Conservation (phyloP, 1,140 invertebrate genomes). For the Xylocopa sonorina region DNA sequence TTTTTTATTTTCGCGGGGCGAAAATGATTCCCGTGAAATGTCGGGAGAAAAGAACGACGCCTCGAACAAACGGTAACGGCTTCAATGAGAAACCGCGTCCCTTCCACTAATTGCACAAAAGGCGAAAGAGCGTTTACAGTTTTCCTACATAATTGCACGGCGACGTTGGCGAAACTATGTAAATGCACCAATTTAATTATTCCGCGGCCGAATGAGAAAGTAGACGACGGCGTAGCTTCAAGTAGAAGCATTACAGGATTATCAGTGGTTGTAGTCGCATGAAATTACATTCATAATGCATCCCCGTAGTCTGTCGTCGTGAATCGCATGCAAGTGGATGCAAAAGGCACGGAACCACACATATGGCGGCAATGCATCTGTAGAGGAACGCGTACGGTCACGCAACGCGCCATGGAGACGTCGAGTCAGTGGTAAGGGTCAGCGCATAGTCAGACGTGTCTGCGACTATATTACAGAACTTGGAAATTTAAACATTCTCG, state of each 20-base stretch:
- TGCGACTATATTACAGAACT: not conserved
- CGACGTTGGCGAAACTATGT: not conserved
- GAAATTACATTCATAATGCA: constrained; percentile 36
- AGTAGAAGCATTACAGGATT: constrained; percentile 8
- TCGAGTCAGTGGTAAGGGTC: not conserved
- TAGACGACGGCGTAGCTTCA: constrained; percentile 12
- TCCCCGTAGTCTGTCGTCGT: not conserved
- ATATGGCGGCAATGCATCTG: not conserved
- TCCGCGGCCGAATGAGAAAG: not conserved
- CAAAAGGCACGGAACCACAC: constrained; percentile 12
- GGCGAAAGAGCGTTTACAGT: not conserved
- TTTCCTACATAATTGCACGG: constrained; percentile 4
- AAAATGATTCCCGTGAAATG: too few species aligned
- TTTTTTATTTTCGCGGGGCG: too few species aligned
- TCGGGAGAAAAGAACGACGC: not conserved
- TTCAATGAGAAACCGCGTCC: not conserved
- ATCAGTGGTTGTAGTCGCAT: not conserved
- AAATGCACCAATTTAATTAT: constrained; percentile 34
- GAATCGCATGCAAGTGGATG: constrained; percentile 14
- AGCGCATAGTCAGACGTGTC: not conserved
- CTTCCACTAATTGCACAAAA: not conserved
- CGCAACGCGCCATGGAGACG: not conserved
- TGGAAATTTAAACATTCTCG: not conserved
- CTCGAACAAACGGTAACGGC: not conserved
- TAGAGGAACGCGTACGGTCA: not conserved